These are phyloP conservation scores for Campaea margaritaria DNA, from an alignment of 2,888 invertebrate genomes.

Conservation along the genomic window DNA sequence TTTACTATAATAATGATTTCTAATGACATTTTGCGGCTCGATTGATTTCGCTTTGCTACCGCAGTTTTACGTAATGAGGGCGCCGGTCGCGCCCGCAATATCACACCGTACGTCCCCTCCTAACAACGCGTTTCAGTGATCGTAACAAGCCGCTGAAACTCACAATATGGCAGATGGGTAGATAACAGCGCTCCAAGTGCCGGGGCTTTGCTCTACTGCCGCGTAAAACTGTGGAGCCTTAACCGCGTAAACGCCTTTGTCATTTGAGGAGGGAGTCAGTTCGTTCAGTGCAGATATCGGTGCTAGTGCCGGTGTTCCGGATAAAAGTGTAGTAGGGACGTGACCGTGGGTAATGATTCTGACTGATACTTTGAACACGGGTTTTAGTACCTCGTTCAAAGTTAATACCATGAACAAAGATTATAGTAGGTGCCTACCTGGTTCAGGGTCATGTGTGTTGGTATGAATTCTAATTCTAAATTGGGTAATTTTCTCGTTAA, in stretches of 20 bases:
- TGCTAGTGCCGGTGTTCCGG: background rate
- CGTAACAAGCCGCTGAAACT: slow-evolving; percentile 76
- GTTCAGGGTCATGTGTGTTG: too few relatives aligned
- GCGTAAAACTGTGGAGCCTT: slow-evolving; percentile 57
- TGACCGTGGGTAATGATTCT: too few relatives aligned
- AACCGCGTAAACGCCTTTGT: slow-evolving; percentile 39
- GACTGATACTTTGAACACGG: too few relatives aligned
- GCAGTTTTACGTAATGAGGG: background rate
- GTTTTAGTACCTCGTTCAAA: too few relatives aligned
- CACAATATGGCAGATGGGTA: slow-evolving; percentile 80
- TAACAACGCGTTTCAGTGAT: slow-evolving; percentile 52
- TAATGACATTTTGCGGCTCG: too few relatives aligned
- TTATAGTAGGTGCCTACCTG: too few relatives aligned
- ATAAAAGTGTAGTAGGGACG: too few relatives aligned
- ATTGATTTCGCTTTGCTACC: too few relatives aligned
- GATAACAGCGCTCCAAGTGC: slow-evolving; percentile 75
- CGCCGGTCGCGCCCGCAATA: slow-evolving; percentile 38
- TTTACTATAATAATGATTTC: too few relatives aligned
- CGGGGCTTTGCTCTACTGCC: slow-evolving; percentile 64
- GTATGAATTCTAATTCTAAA: too few relatives aligned
- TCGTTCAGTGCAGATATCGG: slow-evolving; percentile 24
- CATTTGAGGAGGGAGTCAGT: slow-evolving; percentile 25
- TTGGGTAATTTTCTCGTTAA: too few relatives aligned
- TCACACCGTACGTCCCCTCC: slow-evolving; percentile 51
- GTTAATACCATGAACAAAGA: too few relatives aligned